These are phyloP conservation scores for Rhombomys opimus DNA, from an alignment of 2,113 vertebrate species.

Conservation along the genomic window DNA sequence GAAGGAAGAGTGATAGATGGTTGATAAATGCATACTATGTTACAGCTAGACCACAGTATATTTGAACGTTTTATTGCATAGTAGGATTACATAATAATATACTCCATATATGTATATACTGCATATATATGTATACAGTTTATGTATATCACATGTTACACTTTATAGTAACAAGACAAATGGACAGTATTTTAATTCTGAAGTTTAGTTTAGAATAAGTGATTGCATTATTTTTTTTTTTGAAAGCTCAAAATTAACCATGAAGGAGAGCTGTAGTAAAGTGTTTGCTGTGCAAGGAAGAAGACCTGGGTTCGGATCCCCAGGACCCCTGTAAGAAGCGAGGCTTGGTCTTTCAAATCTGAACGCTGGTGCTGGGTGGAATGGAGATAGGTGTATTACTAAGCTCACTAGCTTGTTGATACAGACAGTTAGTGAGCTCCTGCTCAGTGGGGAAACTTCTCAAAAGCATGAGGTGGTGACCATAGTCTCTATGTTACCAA, in stretches of 20 bases:
- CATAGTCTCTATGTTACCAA: background rate
- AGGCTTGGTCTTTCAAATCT: too few species aligned
- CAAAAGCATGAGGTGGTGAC: background rate
- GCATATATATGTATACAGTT: background rate
- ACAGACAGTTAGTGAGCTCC: background rate
- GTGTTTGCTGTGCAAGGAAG: too few species aligned
- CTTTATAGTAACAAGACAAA: conserved; percentile 4
- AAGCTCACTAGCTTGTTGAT: background rate
- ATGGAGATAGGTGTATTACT: background rate
- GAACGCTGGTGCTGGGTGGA: too few species aligned
- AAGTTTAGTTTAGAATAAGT: conserved; percentile 13
- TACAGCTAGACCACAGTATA: background rate
- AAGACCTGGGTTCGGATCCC: background rate
- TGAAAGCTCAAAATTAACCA: conserved; percentile 17
- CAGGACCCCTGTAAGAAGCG: background rate
- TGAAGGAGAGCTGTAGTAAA: background rate
- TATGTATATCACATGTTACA: background rate
- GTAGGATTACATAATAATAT: background rate
- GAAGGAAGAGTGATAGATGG: background rate
- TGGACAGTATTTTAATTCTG: background rate
- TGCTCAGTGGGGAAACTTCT: background rate
- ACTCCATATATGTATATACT: background rate
- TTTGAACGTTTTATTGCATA: background rate
- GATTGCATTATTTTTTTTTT: background rate
- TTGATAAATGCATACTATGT: background rate